phyloP scores from a whole-genome alignment of 2,888 invertebrate genomes.

The Lycophotia porphyrea region DNA sequence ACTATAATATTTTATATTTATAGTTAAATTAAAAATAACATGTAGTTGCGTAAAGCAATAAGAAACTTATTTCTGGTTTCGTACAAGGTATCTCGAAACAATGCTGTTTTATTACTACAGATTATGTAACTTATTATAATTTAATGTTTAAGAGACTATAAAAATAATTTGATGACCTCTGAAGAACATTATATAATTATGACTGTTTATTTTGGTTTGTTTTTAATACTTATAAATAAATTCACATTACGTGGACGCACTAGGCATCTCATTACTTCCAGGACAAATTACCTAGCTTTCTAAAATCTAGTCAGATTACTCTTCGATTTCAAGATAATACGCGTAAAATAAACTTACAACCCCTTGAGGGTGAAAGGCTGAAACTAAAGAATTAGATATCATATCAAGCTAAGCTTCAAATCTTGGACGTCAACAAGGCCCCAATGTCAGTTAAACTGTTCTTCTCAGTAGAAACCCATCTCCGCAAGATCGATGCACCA shows the following conservation, averaged over 20 bases:
- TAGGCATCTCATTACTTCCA: background rate
- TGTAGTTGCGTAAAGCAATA: constrained; percentile 9
- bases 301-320: background rate
- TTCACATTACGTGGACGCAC: background rate
- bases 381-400: too few species aligned
- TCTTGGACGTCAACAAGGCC: background rate
- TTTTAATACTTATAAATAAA: background rate
- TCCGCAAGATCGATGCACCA: background rate
- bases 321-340: background rate
- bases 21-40: constrained; percentile 4
- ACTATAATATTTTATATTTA: background rate
- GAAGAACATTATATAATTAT: background rate
- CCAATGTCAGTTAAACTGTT: background rate
- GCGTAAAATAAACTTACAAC: background rate
- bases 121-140: background rate
- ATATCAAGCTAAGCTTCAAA: background rate
- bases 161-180: constrained; percentile 2
- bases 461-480: background rate
- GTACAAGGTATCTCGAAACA: constrained; percentile 14
- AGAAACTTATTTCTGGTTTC: constrained; percentile 18
- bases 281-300: background rate
- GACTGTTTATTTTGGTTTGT: background rate
- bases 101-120: constrained; percentile 30
- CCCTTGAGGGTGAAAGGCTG: background rate
- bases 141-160: constrained; percentile 8